Evolutionary conservation across 2,113 vertebrate species (phyloP).

Genomic region (Psilopsiagon aurifrons): DNA sequence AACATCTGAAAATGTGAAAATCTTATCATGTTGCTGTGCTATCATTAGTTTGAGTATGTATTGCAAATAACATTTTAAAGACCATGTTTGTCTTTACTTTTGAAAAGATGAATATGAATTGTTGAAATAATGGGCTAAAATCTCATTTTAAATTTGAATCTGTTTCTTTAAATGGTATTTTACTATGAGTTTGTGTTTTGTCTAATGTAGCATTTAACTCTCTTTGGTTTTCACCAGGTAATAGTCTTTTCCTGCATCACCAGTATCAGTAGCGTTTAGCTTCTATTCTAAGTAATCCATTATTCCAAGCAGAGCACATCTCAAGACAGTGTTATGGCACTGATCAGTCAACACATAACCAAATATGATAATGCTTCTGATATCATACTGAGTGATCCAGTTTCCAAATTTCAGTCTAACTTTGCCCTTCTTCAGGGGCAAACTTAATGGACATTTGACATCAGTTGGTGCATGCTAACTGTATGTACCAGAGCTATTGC

Average conservation of each 20-base stretch:
- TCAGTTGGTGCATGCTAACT: not conserved
- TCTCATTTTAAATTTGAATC: not conserved
- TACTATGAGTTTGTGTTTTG: not conserved
- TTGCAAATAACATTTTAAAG: not conserved
- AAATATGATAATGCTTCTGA: not conserved
- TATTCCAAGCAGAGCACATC: not conserved
- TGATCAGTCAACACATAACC: not conserved
- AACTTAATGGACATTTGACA: not conserved
- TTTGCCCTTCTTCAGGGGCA: constrained; percentile 18
- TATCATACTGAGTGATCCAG: not conserved
- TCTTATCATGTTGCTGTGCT: not conserved
- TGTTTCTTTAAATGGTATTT: not conserved
- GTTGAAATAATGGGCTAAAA: not conserved
- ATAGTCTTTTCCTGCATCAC: not conserved
- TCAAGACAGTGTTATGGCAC: not conserved
- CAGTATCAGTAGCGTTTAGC: not conserved
- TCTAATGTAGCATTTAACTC: not conserved
- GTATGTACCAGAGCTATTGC: not conserved
- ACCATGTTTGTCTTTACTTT: not conserved
- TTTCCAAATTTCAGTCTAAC: not conserved
- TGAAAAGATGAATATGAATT: not conserved
- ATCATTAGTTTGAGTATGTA: not conserved
- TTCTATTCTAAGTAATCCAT: not conserved
- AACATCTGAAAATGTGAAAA: not conserved
- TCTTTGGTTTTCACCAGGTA: not conserved